Evolutionary conservation across 1,140 invertebrate genomes (phyloP).

Genomic region (Hypothenemus hampei): DNA sequence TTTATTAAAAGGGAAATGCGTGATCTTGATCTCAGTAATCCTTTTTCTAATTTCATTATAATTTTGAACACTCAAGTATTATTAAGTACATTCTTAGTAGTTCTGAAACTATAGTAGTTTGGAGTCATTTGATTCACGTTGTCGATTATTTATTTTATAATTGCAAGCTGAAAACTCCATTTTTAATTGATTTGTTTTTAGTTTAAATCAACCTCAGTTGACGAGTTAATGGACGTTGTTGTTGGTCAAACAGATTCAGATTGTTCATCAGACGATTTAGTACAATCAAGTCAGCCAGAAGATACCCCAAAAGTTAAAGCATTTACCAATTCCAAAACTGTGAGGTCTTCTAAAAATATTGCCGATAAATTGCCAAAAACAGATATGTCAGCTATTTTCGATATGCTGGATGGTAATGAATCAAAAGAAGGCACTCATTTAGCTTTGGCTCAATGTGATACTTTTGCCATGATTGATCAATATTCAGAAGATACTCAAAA

Average conservation of each 20-base stretch:
- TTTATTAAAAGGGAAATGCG: neutral
- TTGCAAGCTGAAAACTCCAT: neutral
- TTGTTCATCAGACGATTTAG: conserved; percentile 17
- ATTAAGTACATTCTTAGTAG: too few species aligned
- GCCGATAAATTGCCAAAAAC: conserved; percentile 25
- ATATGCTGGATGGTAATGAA: conserved; percentile 35
- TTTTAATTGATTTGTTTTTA: neutral
- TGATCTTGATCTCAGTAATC: neutral
- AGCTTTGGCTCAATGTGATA: neutral
- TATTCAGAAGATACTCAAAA: neutral
- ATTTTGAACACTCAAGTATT: too few species aligned
- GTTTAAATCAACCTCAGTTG: conserved; percentile 1
- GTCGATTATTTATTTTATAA: neutral
- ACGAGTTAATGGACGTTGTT: too few species aligned
- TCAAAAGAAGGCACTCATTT: too few species aligned
- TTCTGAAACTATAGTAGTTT: too few species aligned
- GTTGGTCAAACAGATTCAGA: too few species aligned
- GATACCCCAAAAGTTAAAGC: neutral
- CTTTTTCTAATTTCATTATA: neutral
- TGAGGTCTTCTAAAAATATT: conserved; percentile 21
- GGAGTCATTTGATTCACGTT: too few species aligned
- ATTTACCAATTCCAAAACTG: conserved; percentile 7
- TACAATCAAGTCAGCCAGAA: conserved; percentile 15
- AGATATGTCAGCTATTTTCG: conserved; percentile 33
- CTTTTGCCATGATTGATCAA: neutral